Conservation (phyloP, 1,140 invertebrate genomes). For the Drosophila dunni region DNA sequence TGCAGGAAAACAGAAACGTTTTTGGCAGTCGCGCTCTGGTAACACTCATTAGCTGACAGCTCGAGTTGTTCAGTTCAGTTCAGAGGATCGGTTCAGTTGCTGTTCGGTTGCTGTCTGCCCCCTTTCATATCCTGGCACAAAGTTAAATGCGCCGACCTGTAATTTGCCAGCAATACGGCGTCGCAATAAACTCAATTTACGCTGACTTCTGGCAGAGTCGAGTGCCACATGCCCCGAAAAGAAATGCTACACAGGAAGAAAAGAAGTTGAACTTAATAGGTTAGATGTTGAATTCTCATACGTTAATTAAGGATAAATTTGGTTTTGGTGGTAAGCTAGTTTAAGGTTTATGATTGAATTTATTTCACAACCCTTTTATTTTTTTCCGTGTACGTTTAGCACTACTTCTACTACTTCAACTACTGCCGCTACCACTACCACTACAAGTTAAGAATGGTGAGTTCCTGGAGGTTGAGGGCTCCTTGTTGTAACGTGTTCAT, state of each 20-base stretch:
- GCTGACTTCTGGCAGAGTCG: slow-evolving; percentile 61
- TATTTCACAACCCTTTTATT: too few species aligned
- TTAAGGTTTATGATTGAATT: too few species aligned
- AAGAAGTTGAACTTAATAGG: too few species aligned
- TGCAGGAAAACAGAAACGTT: slow-evolving; percentile 18
- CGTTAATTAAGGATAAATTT: too few species aligned
- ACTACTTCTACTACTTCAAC: too few species aligned
- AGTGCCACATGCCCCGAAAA: slow-evolving; percentile 64
- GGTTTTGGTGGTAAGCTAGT: too few species aligned
- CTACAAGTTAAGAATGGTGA: not conserved
- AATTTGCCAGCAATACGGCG: slow-evolving; percentile 82
- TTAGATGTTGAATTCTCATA: too few species aligned
- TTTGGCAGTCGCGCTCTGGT: slow-evolving; percentile 48
- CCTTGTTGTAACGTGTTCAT: slow-evolving; percentile 72
- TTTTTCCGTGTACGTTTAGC: too few species aligned
- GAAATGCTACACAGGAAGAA: slow-evolving; percentile 17
- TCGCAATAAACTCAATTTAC: slow-evolving; percentile 81
- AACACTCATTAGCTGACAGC: slow-evolving; percentile 54
- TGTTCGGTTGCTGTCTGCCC: slow-evolving; percentile 11
- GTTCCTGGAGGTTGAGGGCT: slow-evolving; percentile 16
- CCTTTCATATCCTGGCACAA: slow-evolving; percentile 76
- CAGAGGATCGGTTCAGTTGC: too few species aligned
- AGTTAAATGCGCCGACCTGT: slow-evolving; percentile 83
- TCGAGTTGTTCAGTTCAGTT: slow-evolving; percentile 11
- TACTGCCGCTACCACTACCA: too few species aligned